Evolutionary conservation across 2,113 vertebrate genomes (phyloP), one percentile per base, ranked within the genome.

Genomic region (Anser brachyrhynchus): DNA sequence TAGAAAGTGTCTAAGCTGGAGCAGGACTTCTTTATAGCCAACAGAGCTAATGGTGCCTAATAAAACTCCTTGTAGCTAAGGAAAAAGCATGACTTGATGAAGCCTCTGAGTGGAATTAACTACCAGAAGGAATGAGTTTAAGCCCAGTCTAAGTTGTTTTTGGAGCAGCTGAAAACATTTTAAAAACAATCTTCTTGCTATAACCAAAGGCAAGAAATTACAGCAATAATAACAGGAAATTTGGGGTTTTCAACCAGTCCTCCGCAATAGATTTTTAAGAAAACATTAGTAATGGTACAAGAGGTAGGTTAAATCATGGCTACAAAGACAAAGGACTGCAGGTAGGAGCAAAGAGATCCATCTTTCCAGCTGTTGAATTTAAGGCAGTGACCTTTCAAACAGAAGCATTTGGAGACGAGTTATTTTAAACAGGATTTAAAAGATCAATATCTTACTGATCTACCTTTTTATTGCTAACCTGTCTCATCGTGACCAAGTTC

Each of bases 71-170:
- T 80, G 92, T 86, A 96, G 43, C 90, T 90, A 94, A 90, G 95
- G 92, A 92, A 96, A 96, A 94, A 93, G 3, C 66, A 69, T 57
- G 43, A 88, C 46, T 81, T 26, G 65, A 71, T 93, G 46, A 95
- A 90, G 64, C 29, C 16, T 95, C 57, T 64, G 55, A 80, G 71
- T 96, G 87, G 95, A 96, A 94, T 96, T 88, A 96, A 90, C 92
- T 86, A 96, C 28, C 55, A 92, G 69, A 88, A 95, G 57, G 65
- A 90, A 88, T 33, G 52, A 81, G 13, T 57, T 91, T 92, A 93
- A 89, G 20, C 20, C 33, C 51, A 64, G 69, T 39, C 51, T 91
- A 77, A 76, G 64, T 33, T 93, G 79, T 1, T 93, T 94, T 88
- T 95, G 85, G 90, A 96, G 64, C 33, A 74, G n/a, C 6, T 81